These are phyloP conservation scores for Ganaspis brasiliensis DNA, from an alignment of 2,888 invertebrate genomes.

Conservation along the genomic window DNA sequence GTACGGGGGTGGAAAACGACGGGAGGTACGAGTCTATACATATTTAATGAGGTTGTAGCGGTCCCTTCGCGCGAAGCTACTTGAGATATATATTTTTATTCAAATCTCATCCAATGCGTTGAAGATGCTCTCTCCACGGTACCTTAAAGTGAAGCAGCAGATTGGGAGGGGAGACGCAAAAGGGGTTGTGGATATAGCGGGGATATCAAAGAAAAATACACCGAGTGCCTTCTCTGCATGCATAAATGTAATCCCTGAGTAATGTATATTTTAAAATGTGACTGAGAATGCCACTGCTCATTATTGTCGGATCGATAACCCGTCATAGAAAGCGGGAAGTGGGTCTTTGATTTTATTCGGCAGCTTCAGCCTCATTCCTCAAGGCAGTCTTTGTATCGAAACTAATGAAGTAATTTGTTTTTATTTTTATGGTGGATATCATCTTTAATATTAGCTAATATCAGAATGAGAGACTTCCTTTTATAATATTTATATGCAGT, in stretches of 20 bases:
- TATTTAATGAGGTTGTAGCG: slow-evolving; percentile 79
- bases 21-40: slow-evolving; percentile 74
- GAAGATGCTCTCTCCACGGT: slow-evolving; percentile 69
- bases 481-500: too few species aligned
- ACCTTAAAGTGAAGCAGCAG: slow-evolving; percentile 55
- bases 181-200: slow-evolving; percentile 57
- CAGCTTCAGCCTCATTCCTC: neutral
- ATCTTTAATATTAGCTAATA: neutral
- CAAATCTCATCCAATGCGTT: slow-evolving; percentile 75
- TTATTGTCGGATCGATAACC: slow-evolving; percentile 73
- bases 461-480: too few species aligned
- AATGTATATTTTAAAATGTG: slow-evolving; percentile 77
- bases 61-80: slow-evolving; percentile 60
- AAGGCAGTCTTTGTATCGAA: neutral
- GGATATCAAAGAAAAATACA: slow-evolving; percentile 79
- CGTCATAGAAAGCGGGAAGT: neutral
- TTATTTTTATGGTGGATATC: neutral
- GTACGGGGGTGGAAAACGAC: slow-evolving; percentile 55
- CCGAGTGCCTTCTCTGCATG: slow-evolving; percentile 76
- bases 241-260: slow-evolving; percentile 78
- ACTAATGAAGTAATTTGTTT: neutral
- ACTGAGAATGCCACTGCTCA: slow-evolving; percentile 70
- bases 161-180: slow-evolving; percentile 36
- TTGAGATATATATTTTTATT: slow-evolving; percentile 76
- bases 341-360: neutral